phyloP scores from a whole-genome alignment of 2,113 vertebrate genomes.

The Gyps fulvus region DNA sequence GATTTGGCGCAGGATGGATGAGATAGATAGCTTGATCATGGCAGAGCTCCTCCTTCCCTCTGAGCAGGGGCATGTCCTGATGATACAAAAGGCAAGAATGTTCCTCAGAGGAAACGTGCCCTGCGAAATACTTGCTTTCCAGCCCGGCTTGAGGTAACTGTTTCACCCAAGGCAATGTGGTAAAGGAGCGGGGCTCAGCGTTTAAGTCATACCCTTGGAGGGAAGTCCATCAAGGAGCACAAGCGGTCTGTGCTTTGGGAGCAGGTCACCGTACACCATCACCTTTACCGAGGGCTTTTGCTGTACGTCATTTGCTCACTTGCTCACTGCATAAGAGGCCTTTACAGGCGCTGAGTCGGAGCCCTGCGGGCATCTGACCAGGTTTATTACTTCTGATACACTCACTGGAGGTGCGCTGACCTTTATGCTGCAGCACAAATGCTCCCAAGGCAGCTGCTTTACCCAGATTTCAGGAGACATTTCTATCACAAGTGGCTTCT shows the following conservation, averaged over 20 bases:
- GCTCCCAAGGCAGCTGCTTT: background rate
- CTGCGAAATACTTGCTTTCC: background rate
- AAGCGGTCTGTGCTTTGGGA: background rate
- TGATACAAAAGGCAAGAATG: conserved; percentile 67
- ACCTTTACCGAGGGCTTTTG: background rate
- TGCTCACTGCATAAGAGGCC: background rate
- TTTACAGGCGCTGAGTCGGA: rapidly evolving
- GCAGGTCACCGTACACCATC: background rate
- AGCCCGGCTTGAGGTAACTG: background rate
- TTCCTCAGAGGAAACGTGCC: conserved; percentile 3
- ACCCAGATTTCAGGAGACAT: background rate
- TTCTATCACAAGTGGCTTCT: background rate
- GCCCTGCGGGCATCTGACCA: background rate
- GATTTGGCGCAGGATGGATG: background rate
- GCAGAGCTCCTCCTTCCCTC: conserved; percentile 27
- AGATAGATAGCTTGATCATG: background rate
- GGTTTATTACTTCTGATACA: background rate
- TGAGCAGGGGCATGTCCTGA: conserved; percentile 39
- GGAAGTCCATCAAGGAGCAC: background rate
- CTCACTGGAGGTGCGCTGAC: background rate
- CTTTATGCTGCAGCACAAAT: background rate
- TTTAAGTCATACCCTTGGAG: background rate
- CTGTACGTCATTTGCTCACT: background rate
- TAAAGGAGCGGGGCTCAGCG: background rate
- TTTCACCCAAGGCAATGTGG: background rate